A percentile compares a stretch with the other conserved stretches of the same genome.
Conservation (phyloP, 1,140 invertebrate species). For the Plectrocnemia conspersa region DNA sequence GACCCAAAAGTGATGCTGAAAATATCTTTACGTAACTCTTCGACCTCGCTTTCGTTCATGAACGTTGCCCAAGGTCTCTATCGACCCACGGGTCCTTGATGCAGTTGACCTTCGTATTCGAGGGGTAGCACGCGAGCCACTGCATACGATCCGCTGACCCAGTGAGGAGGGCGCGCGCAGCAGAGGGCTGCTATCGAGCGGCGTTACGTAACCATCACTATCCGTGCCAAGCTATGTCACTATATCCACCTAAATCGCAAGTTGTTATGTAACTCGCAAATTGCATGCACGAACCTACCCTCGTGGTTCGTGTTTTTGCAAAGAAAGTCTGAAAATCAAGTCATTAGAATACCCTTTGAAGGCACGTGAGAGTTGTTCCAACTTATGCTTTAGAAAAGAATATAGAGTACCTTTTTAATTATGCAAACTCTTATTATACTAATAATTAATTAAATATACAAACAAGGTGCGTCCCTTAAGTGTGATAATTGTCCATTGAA, state of each 20-base stretch:
- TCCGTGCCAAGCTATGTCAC: background rate
- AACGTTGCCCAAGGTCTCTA: background rate
- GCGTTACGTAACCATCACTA: conserved; percentile 7
- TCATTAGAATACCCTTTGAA: too few species aligned
- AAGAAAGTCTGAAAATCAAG: too few species aligned
- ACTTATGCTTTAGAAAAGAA: background rate
- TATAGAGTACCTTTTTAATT: background rate
- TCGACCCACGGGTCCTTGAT: background rate
- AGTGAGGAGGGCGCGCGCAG: conserved; percentile 2
- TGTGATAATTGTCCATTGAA: too few species aligned
- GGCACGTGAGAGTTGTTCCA: background rate
- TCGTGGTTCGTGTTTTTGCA: too few species aligned
- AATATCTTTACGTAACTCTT: background rate
- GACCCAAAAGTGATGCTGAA: background rate
- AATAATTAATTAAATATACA: too few species aligned
- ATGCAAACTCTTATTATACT: too few species aligned
- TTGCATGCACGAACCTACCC: too few species aligned
- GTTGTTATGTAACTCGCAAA: too few species aligned
- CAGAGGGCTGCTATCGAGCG: background rate
- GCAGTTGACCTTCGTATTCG: background rate
- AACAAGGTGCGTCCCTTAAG: too few species aligned
- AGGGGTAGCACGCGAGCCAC: background rate
- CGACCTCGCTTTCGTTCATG: background rate
- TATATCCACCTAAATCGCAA: background rate
- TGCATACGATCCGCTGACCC: background rate